Conservation (phyloP, 1,140 invertebrate genomes). For the Diploscapter pachys region DNA sequence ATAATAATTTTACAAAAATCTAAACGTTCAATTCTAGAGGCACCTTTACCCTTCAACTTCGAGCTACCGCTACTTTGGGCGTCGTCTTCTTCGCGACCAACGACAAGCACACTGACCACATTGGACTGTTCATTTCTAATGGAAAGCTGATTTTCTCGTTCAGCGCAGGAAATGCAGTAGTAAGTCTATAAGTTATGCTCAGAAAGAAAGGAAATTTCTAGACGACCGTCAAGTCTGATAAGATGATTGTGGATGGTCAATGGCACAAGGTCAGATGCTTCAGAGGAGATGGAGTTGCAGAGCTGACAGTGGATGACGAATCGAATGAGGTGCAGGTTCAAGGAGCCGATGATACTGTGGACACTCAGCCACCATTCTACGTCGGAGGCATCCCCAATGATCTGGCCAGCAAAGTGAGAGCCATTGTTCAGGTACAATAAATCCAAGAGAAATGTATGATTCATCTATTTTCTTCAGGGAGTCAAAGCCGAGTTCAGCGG, state of each 20-base stretch:
- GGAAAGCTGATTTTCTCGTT: conserved; percentile 73
- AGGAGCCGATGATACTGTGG: conserved; percentile 65
- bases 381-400: conserved; percentile 71
- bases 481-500: conserved; percentile 74
- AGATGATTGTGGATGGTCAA: conserved; percentile 73
- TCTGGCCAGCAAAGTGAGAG: conserved; percentile 45
- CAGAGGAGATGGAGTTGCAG: conserved; percentile 57
- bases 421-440: conserved; percentile 45
- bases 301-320: conserved; percentile 65
- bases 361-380: conserved; percentile 72
- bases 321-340: conserved; percentile 59
- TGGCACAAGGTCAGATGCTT: conserved; percentile 74
- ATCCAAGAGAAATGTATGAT: too few relatives aligned
- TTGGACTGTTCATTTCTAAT: conserved; percentile 76
- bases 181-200: conserved; percentile 38
- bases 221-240: conserved; percentile 43
- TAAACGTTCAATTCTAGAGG: conserved; percentile 47
- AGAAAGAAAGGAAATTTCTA: conserved; percentile 62
- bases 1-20: not conserved
- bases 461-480: conserved; percentile 60
- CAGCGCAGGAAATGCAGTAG: conserved; percentile 72
- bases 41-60: conserved; percentile 77
- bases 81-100: conserved; percentile 79
- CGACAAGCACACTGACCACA: conserved; percentile 70
- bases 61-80: conserved; percentile 74